Conservation (phyloP, 2,888 invertebrate species). For the Pediacus dermestoides region DNA sequence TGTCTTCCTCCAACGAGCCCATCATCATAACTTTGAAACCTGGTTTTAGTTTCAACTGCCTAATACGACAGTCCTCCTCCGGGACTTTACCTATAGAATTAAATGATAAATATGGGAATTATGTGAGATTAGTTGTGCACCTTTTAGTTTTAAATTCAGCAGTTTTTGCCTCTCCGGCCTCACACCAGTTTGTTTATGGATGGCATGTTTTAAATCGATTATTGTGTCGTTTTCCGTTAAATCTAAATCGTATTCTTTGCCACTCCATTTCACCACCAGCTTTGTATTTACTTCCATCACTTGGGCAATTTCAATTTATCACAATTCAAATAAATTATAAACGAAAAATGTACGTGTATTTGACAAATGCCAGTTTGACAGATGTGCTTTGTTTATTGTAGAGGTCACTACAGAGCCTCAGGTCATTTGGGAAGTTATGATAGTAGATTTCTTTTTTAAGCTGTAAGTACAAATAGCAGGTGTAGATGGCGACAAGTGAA, state of each 20-base stretch:
- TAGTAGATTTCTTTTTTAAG: too few species aligned
- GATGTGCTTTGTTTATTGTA: too few species aligned
- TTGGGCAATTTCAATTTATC: too few species aligned
- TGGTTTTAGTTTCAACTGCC: slow-evolving; percentile 74
- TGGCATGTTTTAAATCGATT: slow-evolving; percentile 76
- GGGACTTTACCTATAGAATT: slow-evolving; percentile 71
- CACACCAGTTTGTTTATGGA: slow-evolving; percentile 85
- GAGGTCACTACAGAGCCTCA: too few species aligned
- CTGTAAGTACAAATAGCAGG: too few species aligned
- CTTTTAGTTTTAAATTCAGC: slow-evolving; percentile 88
- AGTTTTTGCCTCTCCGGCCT: slow-evolving; percentile 91
- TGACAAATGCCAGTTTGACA: too few species aligned
- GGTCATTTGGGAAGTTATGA: too few species aligned
- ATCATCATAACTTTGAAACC: slow-evolving; percentile 96
- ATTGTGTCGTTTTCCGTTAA: slow-evolving; percentile 77
- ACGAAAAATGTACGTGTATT: too few species aligned
- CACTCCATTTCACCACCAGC: slow-evolving; percentile 88
- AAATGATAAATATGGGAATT: slow-evolving; percentile 3
- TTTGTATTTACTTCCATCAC: slow-evolving; percentile 45
- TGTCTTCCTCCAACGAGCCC: slow-evolving; percentile 90
- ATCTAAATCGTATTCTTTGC: slow-evolving; percentile 81
- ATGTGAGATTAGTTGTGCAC: slow-evolving; percentile 50
- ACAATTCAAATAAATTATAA: too few species aligned
- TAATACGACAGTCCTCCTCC: slow-evolving; percentile 72
- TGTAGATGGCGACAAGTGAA: too few species aligned